Evolutionary conservation across 1,140 invertebrate species (phyloP).

Genomic region (Leptinotarsa lineolata): DNA sequence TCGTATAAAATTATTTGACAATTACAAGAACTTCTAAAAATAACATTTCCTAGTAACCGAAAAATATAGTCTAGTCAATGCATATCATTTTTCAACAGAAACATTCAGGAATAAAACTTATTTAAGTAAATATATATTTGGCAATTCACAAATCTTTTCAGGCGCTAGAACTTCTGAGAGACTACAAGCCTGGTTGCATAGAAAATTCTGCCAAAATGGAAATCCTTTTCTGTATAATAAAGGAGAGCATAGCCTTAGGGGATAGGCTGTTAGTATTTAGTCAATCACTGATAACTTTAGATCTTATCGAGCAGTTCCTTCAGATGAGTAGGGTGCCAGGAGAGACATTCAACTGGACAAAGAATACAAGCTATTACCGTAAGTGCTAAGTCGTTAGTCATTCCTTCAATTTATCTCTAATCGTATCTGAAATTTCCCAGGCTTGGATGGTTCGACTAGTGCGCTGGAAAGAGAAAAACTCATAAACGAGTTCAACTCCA

Average conservation of each 20-base stretch:
- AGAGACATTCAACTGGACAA: conserved; percentile 77
- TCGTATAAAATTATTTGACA: too few species aligned
- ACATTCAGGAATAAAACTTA: too few species aligned
- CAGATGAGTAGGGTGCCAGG: conserved; percentile 79
- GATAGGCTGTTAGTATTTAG: conserved; percentile 96
- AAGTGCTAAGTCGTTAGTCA: conserved; percentile 55
- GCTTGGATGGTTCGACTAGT: conserved; percentile 93
- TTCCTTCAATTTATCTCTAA: conserved; percentile 18
- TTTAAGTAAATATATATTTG: too few species aligned
- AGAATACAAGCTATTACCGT: conserved; percentile 91
- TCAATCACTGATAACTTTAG: conserved; percentile 93
- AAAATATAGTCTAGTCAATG: too few species aligned
- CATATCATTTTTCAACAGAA: too few species aligned
- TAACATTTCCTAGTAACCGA: too few species aligned
- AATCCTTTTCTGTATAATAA: conserved; percentile 89
- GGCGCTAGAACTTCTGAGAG: conserved; percentile 84
- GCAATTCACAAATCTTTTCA: conserved; percentile 47
- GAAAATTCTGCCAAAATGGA: conserved; percentile 96
- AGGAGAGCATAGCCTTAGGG: conserved; percentile 83
- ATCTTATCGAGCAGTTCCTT: conserved; percentile 96
- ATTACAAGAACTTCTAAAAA: too few species aligned
- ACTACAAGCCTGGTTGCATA: conserved; percentile 85
- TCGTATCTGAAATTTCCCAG: conserved; percentile 52
- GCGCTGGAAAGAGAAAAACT: conserved; percentile 93
- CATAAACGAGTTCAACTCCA: conserved; percentile 96